Evolutionary conservation across 2,797 vertebrate genomes (phyloP), one percentile per base, ranked within the genome.

Genomic region (Pangasius sanitwongsei): DNA sequence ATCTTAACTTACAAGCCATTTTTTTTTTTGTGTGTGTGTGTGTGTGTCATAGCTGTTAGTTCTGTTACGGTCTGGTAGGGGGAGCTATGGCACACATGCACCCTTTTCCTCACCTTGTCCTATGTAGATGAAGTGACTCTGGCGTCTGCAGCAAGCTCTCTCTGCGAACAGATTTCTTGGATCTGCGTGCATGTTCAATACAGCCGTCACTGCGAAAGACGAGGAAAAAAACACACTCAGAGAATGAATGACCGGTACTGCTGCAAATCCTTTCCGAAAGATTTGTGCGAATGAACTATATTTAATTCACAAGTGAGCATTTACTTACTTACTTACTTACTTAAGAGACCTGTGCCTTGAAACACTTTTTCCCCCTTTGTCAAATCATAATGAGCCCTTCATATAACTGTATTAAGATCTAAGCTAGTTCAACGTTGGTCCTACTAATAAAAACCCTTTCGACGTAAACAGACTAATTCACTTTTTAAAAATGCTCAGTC

Each of bases 121-220:
- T 2, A 96, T 37, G 78, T 94, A 95, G 89, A 97, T 93, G 85
- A 95, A 95, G 91, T 95, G 95, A 87, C 92, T 96, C 81, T 97
- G 96, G 81, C 96, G 94, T 92, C 93, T 95, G 93, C 97, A 97
- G 93, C 97, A 97, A 13, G 94, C 90, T 84, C 95, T 95, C 88
- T 96, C 95, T 78, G 95, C 92, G 78, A 95, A 95, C 86, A 96
- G 88, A 88, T 96, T 97, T 87, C 93, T 94, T 85, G 91, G 92
- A 63, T 95, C 93, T 0, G 77, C 83, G 20, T 92, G 92, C 91
- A 94, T 95, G 91, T 87, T 74, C 6, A 93, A 0, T 2, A 94
- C 93, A 61, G 91, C 94, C 0, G 91, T 88, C 90, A 94, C 97
- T 97, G 77, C n/a, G 80, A 90, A 90, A 87, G 87, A 85, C 87